Evolutionary conservation across 2,113 vertebrate species (phyloP), one percentile per base, ranked within the genome.

Genomic region (Dendrocopos noguchii): DNA sequence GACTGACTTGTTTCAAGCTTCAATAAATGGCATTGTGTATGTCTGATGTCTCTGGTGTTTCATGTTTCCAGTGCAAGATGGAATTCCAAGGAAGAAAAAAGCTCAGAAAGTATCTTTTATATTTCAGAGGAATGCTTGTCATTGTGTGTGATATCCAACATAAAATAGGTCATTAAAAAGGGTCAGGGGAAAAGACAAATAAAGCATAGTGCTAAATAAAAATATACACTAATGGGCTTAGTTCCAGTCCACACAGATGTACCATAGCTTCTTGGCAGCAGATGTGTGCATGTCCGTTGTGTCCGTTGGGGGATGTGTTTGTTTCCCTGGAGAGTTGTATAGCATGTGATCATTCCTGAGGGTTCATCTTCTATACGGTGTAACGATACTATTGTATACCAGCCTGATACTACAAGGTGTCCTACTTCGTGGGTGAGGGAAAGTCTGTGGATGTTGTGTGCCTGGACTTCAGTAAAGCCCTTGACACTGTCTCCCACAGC

Each of bases 11-110:
- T 94, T 96, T 96, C 65, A 89, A 89, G 87, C 84, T 95, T 93
- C 93, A 96, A 95, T 96, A 96, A 96, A 96, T 65, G 84, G 47
- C 52, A 83, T 92, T 91, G 80, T 85, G 88, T 94, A 85, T 61
- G 7, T 88, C 64, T 83, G 16, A 20, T 31, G 79, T 95, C 47
- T 91, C 53, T 92, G 29, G 3, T 87, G 12, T 87, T 93, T 80
- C 82, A 15, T 92, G 57, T 80, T 91, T 72, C 18, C 47, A 50
- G 16, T 65, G 5, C 44, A 79, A 42, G 15, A 22, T 66, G 7
- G 29, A 63, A 81, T 65, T 73, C 42, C 10, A 57, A 63, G n/a
- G 28, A 2, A 10, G 10, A 27, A 79, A 15, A 60, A 77, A 25
- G 0, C 12, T 31, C 60, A 33, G 25, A 67, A 67, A 46, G 8